Base-by-base conservation (phyloP, 2,797 vertebrate species). In the Potorous gilbertii region DNA sequence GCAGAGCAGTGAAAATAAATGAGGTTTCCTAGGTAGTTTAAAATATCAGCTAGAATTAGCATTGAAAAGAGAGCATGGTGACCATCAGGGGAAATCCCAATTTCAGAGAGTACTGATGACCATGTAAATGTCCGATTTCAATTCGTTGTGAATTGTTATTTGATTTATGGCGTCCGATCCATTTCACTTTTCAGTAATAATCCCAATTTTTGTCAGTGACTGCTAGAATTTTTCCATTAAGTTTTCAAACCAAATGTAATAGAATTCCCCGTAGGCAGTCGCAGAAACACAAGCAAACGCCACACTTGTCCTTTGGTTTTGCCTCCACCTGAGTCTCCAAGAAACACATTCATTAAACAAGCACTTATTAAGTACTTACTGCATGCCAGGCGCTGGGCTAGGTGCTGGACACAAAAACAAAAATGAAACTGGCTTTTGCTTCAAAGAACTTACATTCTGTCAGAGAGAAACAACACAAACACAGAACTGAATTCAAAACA, bases 31-130 rank as follows among this genome's bases (percentile, higher is more conserved):
- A 40, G 56, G 10, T 59, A 56, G 87, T 74, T 29, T 59, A 56
- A 93, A 95, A 94, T 96, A 90, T 55, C 91, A 87, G 93, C 95
- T 95, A 96, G 94, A 57, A 28, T 34, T 34, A 18, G 55, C 91
- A 87, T 57, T 94, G 90, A 93, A 91, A 81, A 91, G 59, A 56
- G 57, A 90, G 93, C 93, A 54, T 74, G 89, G 91, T 93, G 94
- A 95, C 96, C 10, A 93, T 92, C 54, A 91, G 81, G 74, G 90
- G 90, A 95, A 46, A 55, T 87, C 90, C 59, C 95, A 92, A 92
- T 93, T 93, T 96, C 94, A 74, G 0, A 93, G 92, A 21, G 28
- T 59, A 6, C 62, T 57, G 91, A 93, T 59, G 55, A 52, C 92
- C 11, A 1, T 21, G 28, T 55, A 59, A 57, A 94, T 90, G 40